A percentile compares a stretch with the other conserved stretches of the same genome.
Conservation (phyloP, 2,113 vertebrate species). For the Larimichthys polyactis region DNA sequence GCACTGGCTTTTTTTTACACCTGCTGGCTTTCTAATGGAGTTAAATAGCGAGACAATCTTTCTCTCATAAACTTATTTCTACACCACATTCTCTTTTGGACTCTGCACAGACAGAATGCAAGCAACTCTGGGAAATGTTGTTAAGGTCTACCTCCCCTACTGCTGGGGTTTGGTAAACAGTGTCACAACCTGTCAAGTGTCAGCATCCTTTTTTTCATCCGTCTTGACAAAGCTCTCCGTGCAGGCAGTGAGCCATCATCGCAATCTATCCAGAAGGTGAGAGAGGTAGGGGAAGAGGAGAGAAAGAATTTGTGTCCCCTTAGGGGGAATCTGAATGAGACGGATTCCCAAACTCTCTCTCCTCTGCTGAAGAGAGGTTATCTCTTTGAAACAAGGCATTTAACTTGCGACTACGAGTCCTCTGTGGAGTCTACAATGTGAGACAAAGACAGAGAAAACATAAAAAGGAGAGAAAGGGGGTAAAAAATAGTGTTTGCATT, state of each 20-base stretch:
- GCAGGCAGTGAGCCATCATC: constrained; percentile 50
- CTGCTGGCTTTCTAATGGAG: neutral
- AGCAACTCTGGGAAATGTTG: constrained; percentile 29
- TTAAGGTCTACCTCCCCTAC: constrained; percentile 48
- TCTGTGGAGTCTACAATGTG: constrained; percentile 41
- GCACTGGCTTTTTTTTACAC: neutral
- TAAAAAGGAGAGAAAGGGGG: constrained; percentile 17
- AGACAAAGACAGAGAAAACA: constrained; percentile 30
- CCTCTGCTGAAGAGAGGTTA: constrained; percentile 66
- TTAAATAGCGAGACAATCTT: neutral
- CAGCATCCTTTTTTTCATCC: constrained; percentile 48
- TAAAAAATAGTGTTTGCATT: constrained; percentile 53
- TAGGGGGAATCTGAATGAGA: constrained; percentile 53
- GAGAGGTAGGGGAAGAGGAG: constrained; percentile 1
- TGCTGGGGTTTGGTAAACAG: constrained; percentile 63
- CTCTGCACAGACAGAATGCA: constrained; percentile 4
- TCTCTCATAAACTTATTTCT: neutral
- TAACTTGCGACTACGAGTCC: constrained; percentile 51
- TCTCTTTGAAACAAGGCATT: constrained; percentile 70
- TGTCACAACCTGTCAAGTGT: constrained; percentile 65
- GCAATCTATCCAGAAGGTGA: constrained; percentile 53
- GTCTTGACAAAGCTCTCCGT: constrained; percentile 43
- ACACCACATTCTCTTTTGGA: neutral
- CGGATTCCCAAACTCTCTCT: constrained; percentile 51
- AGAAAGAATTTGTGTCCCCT: constrained; percentile 41